Evolutionary conservation across 2,888 invertebrate species (phyloP), one percentile per base, ranked within the genome.

Genomic region (Platynereis dumerilii): DNA sequence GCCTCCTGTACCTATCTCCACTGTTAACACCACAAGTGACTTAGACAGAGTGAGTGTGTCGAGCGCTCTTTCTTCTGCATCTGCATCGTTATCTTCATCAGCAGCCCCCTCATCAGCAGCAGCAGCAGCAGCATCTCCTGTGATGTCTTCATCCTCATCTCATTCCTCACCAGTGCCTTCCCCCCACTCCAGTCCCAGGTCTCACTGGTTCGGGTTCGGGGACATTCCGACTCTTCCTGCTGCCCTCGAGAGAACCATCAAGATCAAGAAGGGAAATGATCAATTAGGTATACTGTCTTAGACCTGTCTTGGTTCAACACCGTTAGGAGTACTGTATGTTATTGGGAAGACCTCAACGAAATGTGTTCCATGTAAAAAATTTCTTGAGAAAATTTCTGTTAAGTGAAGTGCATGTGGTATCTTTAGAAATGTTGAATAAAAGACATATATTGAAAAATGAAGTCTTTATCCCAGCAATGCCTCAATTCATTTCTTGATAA

Each of bases 261-360:
- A 85, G 72, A 83, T 89, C 28, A 85, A 85, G 65, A 88, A 88
- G 77, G 87, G 87, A 65, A 83, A 84, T 48, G 86, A 87, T 60
- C 86, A 87, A 27, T 76, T 89, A 63, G 88, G 88, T 87, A 76
- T 76, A 81, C 67, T n/a, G 12, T 15, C 34, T 34, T 12, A 34
- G 34, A 12, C 34, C n/a, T n/a, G n/a, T n/a, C n/a, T n/a, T n/a
- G n/a, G n/a, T n/a, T n/a, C n/a, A n/a, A n/a, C n/a, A n/a, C n/a
- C n/a, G n/a, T n/a, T n/a, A n/a, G n/a, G n/a, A n/a, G n/a, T n/a
- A n/a, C n/a, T n/a, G n/a, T n/a, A n/a, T n/a, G n/a, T n/a, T n/a
- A n/a, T n/a, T n/a, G n/a, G n/a, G n/a, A n/a, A n/a, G n/a, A n/a
- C n/a, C n/a, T n/a, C n/a, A n/a, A n/a, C n/a, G n/a, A n/a, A n/a